phyloP scores from a whole-genome alignment of 1,140 invertebrate genomes.

The Elymnias hypermnestra region DNA sequence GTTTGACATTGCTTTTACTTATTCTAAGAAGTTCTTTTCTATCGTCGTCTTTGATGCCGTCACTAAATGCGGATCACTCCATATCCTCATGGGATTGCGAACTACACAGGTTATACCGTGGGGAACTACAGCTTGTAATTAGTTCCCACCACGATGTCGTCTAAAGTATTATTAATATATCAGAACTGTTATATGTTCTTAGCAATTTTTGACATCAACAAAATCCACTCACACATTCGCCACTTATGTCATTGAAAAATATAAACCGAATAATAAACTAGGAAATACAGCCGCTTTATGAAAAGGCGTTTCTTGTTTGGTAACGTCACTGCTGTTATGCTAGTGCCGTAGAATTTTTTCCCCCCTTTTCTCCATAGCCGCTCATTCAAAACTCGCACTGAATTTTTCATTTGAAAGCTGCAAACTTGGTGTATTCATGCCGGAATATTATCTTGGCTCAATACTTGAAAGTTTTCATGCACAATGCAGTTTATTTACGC shows the following conservation, averaged over 20 bases:
- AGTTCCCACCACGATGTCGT: too few species aligned
- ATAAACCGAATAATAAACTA: slow-evolving; percentile 31
- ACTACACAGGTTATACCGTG: too few species aligned
- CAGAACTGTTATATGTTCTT: too few species aligned
- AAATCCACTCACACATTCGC: not conserved
- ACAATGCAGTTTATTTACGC: slow-evolving; percentile 27
- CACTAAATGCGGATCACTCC: too few species aligned
- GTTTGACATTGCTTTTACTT: too few species aligned
- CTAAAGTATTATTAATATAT: too few species aligned
- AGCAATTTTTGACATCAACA: too few species aligned
- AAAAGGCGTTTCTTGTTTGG: slow-evolving; percentile 47
- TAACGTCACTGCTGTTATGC: slow-evolving; percentile 46
- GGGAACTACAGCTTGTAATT: too few species aligned
- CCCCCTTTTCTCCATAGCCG: slow-evolving; percentile 26
- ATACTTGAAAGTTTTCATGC: slow-evolving; percentile 30
- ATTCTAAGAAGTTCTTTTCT: too few species aligned
- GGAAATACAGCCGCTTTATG: slow-evolving; percentile 40
- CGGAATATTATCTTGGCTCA: slow-evolving; percentile 37
- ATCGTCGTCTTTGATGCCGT: too few species aligned
- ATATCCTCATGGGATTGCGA: too few species aligned
- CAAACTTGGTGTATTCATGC: slow-evolving; percentile 43
- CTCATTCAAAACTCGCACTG: slow-evolving; percentile 49
- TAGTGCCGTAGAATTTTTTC: slow-evolving; percentile 37
- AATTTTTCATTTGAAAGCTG: slow-evolving; percentile 63
- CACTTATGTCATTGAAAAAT: slow-evolving; percentile 9